These are phyloP conservation scores for Pampus argenteus DNA, from an alignment of 2,797 vertebrate genomes.

Conservation along the genomic window DNA sequence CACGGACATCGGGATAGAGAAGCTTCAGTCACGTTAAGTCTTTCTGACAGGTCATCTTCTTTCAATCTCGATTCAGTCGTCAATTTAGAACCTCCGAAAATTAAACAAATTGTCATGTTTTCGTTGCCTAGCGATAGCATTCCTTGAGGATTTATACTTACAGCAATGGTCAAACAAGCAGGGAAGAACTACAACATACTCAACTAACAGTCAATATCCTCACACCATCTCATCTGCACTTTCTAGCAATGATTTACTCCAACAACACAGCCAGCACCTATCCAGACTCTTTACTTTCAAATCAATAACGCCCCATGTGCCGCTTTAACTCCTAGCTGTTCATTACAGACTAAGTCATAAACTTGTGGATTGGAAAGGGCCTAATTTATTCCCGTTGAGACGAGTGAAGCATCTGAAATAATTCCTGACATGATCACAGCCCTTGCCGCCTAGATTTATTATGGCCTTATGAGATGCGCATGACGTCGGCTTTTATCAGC, in stretches of 20 bases:
- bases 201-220: slow-evolving; percentile 61
- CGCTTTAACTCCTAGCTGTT: slow-evolving; percentile 63
- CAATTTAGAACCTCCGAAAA: slow-evolving; percentile 46
- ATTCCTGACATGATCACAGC: slow-evolving; percentile 63
- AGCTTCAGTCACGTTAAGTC: slow-evolving; percentile 51
- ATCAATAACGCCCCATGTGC: slow-evolving; percentile 66
- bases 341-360: slow-evolving; percentile 68
- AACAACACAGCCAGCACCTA: slow-evolving; percentile 36
- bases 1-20: slow-evolving; percentile 15
- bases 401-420: slow-evolving; percentile 58
- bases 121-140: slow-evolving; percentile 6
- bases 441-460: slow-evolving; percentile 51
- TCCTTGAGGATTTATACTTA: slow-evolving; percentile 15
- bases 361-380: slow-evolving; percentile 36
- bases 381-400: slow-evolving; percentile 65
- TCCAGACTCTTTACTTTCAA: slow-evolving; percentile 60
- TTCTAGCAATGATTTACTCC: slow-evolving; percentile 65
- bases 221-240: slow-evolving; percentile 58
- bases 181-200: slow-evolving; percentile 3
- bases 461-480: slow-evolving; percentile 44
- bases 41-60: slow-evolving; percentile 55
- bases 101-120: slow-evolving; percentile 32
- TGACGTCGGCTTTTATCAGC: slow-evolving; percentile 48
- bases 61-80: slow-evolving; percentile 38
- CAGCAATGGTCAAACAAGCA: slow-evolving; percentile 36